Conservation (phyloP, 1,140 invertebrate genomes). For the Trichonephila clavipes region DNA sequence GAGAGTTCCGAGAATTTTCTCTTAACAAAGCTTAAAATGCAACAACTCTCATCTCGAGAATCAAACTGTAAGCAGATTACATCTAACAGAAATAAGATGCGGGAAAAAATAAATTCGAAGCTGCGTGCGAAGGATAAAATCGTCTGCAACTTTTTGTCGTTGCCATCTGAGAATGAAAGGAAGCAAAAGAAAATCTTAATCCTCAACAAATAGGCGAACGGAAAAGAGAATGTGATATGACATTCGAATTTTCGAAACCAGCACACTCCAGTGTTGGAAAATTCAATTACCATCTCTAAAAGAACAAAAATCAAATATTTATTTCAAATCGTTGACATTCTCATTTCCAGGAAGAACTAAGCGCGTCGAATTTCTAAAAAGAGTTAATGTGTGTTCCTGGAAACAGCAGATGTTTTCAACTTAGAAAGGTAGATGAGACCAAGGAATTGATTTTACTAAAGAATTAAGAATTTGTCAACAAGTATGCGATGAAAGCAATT, state of each 20-base stretch:
- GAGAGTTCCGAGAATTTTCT: too few relatives aligned
- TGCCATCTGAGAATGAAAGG: background rate
- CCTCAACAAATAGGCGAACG: background rate
- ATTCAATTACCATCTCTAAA: slow-evolving; percentile 32
- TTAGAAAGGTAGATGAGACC: background rate
- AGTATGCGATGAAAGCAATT: background rate
- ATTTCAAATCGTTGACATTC: slow-evolving; percentile 25
- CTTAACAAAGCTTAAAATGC: too few relatives aligned
- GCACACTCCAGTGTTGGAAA: background rate
- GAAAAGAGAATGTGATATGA: background rate
- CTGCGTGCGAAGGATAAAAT: background rate
- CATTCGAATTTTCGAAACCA: background rate
- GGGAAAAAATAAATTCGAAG: background rate
- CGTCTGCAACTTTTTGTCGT: background rate
- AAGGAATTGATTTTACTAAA: background rate
- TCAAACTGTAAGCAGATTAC: background rate
- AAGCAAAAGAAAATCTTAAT: slow-evolving; percentile 2
- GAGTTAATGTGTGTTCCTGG: background rate
- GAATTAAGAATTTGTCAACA: background rate
- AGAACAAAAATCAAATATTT: slow-evolving; percentile 50
- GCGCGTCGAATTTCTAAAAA: background rate
- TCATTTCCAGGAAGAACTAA: background rate
- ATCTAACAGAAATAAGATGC: background rate
- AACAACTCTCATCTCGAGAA: background rate
- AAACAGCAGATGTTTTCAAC: background rate